These are phyloP conservation scores for Nerophis ophidion DNA, from an alignment of 2,113 vertebrate genomes.

Conservation along the genomic window DNA sequence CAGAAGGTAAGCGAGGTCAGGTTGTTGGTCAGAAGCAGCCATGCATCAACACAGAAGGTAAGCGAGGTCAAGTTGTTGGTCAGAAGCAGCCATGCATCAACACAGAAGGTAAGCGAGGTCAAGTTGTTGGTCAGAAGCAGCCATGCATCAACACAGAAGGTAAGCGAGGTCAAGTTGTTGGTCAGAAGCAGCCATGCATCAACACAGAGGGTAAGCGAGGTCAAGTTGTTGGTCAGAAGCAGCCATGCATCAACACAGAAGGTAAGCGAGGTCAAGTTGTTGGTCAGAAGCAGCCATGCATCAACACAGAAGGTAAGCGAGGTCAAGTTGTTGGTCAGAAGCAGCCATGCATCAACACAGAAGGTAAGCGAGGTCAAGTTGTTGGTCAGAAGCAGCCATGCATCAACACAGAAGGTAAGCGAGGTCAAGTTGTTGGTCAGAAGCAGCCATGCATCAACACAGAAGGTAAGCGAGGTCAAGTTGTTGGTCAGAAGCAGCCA, in stretches of 20 bases:
- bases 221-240: conserved; percentile 27
- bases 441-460: conserved; percentile 28
- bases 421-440: conserved; percentile 20
- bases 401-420: conserved; percentile 24
- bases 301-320: conserved; percentile 22
- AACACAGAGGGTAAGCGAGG: conserved; percentile 15
- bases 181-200: conserved; percentile 28
- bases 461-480: conserved; percentile 12
- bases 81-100: conserved; percentile 28
- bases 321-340: conserved; percentile 25
- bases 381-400: conserved; percentile 30
- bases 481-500: conserved; percentile 27
- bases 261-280: conserved; percentile 14
- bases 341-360: conserved; percentile 24
- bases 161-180: conserved; percentile 20
- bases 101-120: conserved; percentile 4
- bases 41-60: conserved; percentile 24
- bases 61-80: conserved; percentile 23
- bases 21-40: conserved; percentile 27
- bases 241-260: conserved; percentile 24
- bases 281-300: conserved; percentile 29
- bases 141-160: conserved; percentile 21
- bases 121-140: conserved; percentile 31
- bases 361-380: conserved; percentile 9
- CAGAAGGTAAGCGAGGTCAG: conserved; percentile 11